Evolutionary conservation across 2,113 vertebrate species (phyloP).

Genomic region (Microcebus tavaratra): DNA sequence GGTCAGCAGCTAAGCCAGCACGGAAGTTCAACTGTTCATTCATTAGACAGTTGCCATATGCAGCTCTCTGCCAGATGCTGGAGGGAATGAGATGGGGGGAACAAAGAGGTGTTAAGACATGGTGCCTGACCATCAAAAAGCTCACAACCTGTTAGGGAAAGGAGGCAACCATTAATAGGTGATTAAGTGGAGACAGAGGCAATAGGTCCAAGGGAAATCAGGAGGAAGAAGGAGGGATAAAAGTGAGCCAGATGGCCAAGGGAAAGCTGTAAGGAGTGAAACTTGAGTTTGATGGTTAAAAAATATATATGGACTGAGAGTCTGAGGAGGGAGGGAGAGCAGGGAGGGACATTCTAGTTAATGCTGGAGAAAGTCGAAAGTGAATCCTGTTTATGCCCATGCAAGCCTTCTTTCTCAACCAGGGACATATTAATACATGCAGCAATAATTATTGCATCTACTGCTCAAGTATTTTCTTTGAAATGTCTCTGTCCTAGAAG

Average conservation of each 20-base stretch:
- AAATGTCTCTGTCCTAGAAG: background rate
- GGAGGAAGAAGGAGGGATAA: background rate
- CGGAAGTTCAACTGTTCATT: background rate
- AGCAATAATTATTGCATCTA: background rate
- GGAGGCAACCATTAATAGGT: background rate
- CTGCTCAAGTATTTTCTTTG: conserved; percentile 2
- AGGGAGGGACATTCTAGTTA: background rate
- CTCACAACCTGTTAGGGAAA: conserved; percentile 36
- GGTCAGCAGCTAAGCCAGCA: background rate
- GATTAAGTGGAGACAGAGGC: background rate
- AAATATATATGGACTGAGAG: background rate
- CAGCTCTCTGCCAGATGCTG: background rate
- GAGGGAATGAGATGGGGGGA: background rate
- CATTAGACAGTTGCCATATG: background rate
- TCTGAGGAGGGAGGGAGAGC: background rate
- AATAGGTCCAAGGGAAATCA: background rate
- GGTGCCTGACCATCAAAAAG: background rate
- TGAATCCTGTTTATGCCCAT: background rate
- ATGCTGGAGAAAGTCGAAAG: background rate
- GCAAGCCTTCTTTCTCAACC: background rate
- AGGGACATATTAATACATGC: background rate
- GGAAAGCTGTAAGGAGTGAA: background rate
- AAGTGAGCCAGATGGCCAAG: background rate
- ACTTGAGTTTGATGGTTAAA: background rate
- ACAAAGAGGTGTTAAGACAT: conserved; percentile 39